Evolutionary conservation across 2,113 vertebrate species (phyloP).

Genomic region (Lagopus leucura): DNA sequence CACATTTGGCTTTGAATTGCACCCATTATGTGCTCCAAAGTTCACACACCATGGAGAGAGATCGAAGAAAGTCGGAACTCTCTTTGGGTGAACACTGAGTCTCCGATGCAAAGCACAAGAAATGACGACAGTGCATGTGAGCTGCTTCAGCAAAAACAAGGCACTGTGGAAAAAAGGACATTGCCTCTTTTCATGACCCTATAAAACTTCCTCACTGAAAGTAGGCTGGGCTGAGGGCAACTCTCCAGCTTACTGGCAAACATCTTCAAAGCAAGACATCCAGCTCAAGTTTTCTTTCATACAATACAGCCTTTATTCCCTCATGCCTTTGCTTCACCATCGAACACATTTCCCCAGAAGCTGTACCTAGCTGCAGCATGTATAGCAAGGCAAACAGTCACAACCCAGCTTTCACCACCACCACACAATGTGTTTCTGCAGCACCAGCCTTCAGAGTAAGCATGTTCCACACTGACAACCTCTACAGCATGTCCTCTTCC

Average conservation of each 20-base stretch:
- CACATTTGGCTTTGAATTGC: conserved; percentile 30
- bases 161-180: neutral
- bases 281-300: neutral
- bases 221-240: neutral
- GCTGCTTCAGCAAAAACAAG: conserved; percentile 25
- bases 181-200: conserved; percentile 20
- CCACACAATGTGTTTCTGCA: fast-evolving
- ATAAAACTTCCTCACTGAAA: conserved; percentile 39
- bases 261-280: conserved; percentile 31
- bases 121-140: neutral
- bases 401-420: neutral
- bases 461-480: fast-evolving
- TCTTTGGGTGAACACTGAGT: neutral
- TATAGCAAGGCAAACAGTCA: neutral
- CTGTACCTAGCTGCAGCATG: fast-evolving
- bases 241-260: conserved; percentile 37
- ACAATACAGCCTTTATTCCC: conserved; percentile 28
- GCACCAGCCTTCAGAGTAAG: neutral
- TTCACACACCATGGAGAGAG: conserved; percentile 29
- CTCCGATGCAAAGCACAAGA: neutral
- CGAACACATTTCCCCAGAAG: neutral
- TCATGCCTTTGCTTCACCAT: neutral
- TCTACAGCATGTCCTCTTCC: fast-evolving
- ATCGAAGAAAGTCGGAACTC: neutral
- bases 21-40: conserved; percentile 24